Percentiles rank a stretch among this genome's conserved stretches.
These are phyloP conservation scores for Imbricaverruca yamaguchii DNA, from an alignment of 2,888 invertebrate species.

Conservation along the genomic window DNA sequence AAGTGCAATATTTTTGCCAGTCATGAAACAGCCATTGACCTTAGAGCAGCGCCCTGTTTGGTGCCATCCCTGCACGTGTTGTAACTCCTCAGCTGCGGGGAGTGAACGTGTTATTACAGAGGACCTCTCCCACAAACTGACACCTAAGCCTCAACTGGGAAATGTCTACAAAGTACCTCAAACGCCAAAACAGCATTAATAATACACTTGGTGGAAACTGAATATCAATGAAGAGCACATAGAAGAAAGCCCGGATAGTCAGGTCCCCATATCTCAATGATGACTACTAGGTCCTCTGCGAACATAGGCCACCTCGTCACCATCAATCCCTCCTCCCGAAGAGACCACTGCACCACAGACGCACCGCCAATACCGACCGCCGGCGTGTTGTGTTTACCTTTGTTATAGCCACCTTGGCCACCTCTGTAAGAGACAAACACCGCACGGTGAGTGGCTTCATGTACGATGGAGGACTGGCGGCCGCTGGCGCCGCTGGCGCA, in stretches of 20 bases:
- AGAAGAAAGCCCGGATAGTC: too few species aligned
- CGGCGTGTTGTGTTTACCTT: conserved; percentile 3
- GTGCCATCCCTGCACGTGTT: too few species aligned
- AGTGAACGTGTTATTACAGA: conserved; percentile 9
- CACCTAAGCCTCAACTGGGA: not conserved
- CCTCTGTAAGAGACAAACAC: conserved; percentile 14
- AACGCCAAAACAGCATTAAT: too few species aligned
- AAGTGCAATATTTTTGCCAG: too few species aligned
- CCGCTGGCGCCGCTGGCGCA: not conserved
- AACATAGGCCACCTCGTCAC: not conserved
- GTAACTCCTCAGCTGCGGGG: not conserved
- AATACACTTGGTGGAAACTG: too few species aligned
- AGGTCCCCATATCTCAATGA: too few species aligned
- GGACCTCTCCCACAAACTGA: not conserved
- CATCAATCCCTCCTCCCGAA: not conserved
- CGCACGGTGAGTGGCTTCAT: not conserved
- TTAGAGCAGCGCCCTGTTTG: too few species aligned
- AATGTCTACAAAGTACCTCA: too few species aligned
- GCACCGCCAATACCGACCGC: not conserved
- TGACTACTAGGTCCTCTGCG: not conserved
- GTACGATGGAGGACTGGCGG: not conserved
- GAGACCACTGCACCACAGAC: not conserved
- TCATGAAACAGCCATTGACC: too few species aligned
- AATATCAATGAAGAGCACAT: too few species aligned
- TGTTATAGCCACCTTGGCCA: conserved; percentile 21